phyloP scores from a whole-genome alignment of 2,113 vertebrate genomes.

The Illadopsis cleaveri region DNA sequence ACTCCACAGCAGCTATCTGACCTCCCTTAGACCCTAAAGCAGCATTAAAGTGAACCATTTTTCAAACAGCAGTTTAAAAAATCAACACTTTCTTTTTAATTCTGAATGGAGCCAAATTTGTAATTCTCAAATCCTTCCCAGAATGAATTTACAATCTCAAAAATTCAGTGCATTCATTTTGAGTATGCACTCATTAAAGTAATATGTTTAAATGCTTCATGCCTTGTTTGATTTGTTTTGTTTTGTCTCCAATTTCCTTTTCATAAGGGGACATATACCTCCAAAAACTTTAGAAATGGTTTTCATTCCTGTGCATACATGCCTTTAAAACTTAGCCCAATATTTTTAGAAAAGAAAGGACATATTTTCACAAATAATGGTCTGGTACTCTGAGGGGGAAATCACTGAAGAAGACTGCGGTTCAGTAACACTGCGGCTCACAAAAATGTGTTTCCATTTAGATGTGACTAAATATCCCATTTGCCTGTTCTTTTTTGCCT shows the following conservation, averaged over 20 bases:
- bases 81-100: neutral
- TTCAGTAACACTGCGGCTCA: neutral
- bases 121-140: neutral
- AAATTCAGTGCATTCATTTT: neutral
- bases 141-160: neutral
- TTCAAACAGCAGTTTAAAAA: neutral
- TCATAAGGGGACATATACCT: neutral
- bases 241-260: neutral
- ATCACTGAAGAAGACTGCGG: neutral
- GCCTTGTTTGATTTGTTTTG: neutral
- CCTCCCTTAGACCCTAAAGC: neutral
- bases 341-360: neutral
- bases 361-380: neutral
- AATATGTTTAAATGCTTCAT: neutral
- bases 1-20: neutral
- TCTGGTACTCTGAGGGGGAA: neutral
- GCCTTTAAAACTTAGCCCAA: neutral
- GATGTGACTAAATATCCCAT: neutral
- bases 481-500: neutral
- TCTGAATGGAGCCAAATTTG: neutral
- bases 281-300: neutral
- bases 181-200: neutral
- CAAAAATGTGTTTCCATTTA: neutral
- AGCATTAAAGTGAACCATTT: neutral
- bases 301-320: neutral